Conservation (phyloP, 2,888 invertebrate genomes). For the Oxystoma pomonae region DNA sequence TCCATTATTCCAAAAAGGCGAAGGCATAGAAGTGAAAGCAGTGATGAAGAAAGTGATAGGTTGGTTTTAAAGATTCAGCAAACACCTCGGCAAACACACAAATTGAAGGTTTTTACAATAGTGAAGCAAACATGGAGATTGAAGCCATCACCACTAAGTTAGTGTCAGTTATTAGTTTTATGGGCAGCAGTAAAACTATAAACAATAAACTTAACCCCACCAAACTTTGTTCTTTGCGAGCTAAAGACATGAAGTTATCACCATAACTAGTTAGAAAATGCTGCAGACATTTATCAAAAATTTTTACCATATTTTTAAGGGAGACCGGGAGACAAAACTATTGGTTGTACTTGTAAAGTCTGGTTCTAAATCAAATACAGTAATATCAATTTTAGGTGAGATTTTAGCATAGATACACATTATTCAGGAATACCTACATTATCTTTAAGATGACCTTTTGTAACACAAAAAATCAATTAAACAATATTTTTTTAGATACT, state of each 20-base stretch:
- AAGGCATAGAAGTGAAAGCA: conserved; percentile 34
- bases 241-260: conserved; percentile 45
- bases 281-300: no score
- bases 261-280: neutral
- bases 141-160: conserved; percentile 54
- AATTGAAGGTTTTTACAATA: neutral
- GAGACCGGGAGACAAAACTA: no score
- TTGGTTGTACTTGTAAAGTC: neutral
- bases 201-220: conserved; percentile 46
- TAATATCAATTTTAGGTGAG: neutral
- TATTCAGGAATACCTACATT: no score
- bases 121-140: conserved; percentile 50
- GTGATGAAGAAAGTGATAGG: conserved; percentile 22
- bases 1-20: conserved; percentile 52
- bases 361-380: neutral
- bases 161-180: conserved; percentile 57
- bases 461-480: no score
- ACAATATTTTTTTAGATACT: no score
- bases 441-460: no score
- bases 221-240: conserved; percentile 54
- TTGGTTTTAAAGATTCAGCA: conserved; percentile 12
- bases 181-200: conserved; percentile 33
- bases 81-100: conserved; percentile 9
- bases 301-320: no score
- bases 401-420: neutral